A percentile compares a stretch with the other conserved stretches of the same genome.
Conservation (phyloP, 2,113 vertebrate genomes). For the Corapipo altera region DNA sequence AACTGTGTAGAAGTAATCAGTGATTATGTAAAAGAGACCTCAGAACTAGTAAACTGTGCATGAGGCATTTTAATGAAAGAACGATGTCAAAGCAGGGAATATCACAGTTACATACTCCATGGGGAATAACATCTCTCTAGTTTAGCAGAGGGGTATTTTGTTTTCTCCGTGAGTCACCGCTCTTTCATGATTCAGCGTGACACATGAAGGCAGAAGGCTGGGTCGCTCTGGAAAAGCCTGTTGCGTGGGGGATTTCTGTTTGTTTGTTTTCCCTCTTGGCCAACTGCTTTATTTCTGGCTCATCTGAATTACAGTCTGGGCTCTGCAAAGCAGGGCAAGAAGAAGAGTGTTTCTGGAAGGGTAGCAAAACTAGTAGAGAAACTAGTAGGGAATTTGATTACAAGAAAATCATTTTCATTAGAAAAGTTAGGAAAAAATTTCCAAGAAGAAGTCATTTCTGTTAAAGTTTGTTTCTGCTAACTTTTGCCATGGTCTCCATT, state of each 20-base stretch:
- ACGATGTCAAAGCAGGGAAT: neutral
- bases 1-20: neutral
- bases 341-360: neutral
- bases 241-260: neutral
- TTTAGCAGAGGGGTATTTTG: neutral
- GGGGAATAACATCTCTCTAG: neutral
- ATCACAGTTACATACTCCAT: neutral
- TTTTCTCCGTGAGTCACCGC: neutral
- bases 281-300: slow-evolving; percentile 51
- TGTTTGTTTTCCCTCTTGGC: slow-evolving; percentile 59
- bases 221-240: slow-evolving; percentile 13
- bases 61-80: neutral
- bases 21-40: neutral
- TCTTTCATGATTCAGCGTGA: slow-evolving; percentile 25
- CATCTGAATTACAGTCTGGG: neutral
- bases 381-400: neutral
- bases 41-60: neutral
- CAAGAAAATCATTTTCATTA: neutral
- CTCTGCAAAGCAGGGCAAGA: neutral
- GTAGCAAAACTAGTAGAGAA: neutral
- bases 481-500: neutral
- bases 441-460: neutral
- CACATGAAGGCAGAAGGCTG: slow-evolving; percentile 13
- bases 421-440: neutral
- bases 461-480: neutral